phyloP scores from a whole-genome alignment of 2,113 vertebrate species.

The Campylomormyrus tamandua region DNA sequence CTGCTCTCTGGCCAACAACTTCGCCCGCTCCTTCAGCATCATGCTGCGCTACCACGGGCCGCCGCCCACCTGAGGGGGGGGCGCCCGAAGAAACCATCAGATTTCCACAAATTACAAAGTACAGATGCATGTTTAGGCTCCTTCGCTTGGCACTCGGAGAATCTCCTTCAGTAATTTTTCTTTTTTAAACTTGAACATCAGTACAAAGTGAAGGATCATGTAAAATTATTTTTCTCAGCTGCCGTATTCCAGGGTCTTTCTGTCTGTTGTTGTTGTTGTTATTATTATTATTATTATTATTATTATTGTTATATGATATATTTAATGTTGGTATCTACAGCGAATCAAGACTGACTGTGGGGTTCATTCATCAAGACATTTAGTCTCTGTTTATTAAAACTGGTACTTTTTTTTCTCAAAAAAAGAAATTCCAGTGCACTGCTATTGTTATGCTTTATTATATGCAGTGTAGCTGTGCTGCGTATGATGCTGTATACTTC shows the following conservation, averaged over 20 bases:
- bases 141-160: neutral
- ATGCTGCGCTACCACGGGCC: slow-evolving; percentile 79
- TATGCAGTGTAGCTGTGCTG: neutral
- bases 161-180: neutral
- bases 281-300: no score
- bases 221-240: neutral
- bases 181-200: neutral
- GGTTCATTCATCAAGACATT: neutral
- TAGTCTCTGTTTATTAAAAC: neutral
- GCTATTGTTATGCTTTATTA: neutral
- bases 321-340: neutral
- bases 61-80: slow-evolving; percentile 69
- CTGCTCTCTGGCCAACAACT: slow-evolving; percentile 84
- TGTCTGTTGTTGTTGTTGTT: neutral
- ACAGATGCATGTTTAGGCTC: neutral
- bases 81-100: neutral
- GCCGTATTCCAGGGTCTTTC: neutral
- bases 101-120: neutral
- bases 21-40: slow-evolving; percentile 81
- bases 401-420: neutral
- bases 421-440: no score
- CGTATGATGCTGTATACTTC: neutral
- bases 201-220: neutral
- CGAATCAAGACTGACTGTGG: neutral
- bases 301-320: neutral